Conservation (phyloP, 2,113 vertebrate genomes). For the Phyllopteryx taeniolatus region DNA sequence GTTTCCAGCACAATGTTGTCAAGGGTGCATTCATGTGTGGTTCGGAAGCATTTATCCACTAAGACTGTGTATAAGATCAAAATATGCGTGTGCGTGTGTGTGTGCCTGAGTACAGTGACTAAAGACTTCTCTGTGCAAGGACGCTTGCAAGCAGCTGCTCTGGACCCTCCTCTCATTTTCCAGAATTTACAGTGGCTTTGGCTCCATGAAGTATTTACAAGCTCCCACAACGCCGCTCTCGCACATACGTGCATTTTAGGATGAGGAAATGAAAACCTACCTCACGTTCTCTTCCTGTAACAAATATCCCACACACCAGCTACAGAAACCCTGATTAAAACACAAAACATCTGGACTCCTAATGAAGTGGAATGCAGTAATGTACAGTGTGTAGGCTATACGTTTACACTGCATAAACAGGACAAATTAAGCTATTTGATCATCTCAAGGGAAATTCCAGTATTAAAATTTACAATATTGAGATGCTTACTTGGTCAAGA, state of each 20-base stretch:
- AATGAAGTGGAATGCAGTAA: not conserved
- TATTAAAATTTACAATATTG: not conserved
- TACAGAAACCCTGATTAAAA: conserved; percentile 41
- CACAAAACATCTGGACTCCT: conserved; percentile 34
- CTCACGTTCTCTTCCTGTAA: conserved; percentile 44
- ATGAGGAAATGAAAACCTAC: conserved; percentile 47
- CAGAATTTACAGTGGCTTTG: conserved; percentile 75
- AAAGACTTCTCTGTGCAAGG: conserved; percentile 38
- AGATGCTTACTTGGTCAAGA: conserved; percentile 88
- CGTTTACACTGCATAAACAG: not conserved
- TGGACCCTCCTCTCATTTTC: conserved; percentile 62
- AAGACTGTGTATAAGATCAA: not conserved
- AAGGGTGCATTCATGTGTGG: not conserved
- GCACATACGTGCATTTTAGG: conserved; percentile 55
- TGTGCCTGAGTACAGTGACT: conserved; percentile 17
- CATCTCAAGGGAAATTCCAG: not conserved
- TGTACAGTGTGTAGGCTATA: not conserved
- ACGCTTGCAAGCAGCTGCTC: conserved; percentile 66
- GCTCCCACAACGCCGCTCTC: conserved; percentile 67
- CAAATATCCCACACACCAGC: conserved; percentile 43
- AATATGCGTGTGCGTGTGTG: conserved; percentile 14
- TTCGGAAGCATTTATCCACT: not conserved
- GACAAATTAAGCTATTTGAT: not conserved
- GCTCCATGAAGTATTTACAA: conserved; percentile 77
- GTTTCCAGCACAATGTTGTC: conserved; percentile 19